A percentile compares a stretch with the other conserved stretches of the same genome.
These are phyloP conservation scores for Tiliacea aurago DNA, from an alignment of 2,888 invertebrate species.

Conservation along the genomic window DNA sequence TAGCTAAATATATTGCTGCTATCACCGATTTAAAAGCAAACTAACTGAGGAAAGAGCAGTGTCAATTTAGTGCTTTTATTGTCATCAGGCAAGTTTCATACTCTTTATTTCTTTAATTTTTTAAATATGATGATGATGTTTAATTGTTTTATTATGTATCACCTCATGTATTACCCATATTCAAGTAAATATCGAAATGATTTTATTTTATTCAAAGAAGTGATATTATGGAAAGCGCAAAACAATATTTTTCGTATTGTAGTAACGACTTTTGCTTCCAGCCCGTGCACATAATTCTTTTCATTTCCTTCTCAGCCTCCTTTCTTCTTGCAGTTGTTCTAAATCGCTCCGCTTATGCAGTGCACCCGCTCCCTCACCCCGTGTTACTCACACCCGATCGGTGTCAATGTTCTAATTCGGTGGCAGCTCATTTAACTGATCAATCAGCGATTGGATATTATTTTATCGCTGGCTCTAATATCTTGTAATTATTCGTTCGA, in stretches of 20 bases:
- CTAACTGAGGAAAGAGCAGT: neutral
- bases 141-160: neutral
- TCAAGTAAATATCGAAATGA: neutral
- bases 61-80: neutral
- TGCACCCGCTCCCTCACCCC: constrained; percentile 59
- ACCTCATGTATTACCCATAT: neutral
- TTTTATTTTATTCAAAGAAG: neutral
- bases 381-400: constrained; percentile 72
- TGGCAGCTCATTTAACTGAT: constrained; percentile 71
- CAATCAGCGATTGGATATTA: constrained; percentile 60
- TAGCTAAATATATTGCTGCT: no score
- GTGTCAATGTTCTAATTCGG: constrained; percentile 81
- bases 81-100: neutral
- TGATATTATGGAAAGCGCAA: neutral
- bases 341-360: constrained; percentile 54
- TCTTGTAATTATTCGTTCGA: constrained; percentile 47
- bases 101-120: neutral
- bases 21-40: neutral
- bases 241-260: neutral
- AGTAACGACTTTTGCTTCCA: neutral
- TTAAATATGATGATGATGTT: neutral
- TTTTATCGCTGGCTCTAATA: constrained; percentile 49
- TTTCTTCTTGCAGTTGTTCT: neutral
- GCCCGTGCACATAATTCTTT: neutral
- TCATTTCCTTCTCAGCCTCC: neutral